Evolutionary conservation across 1,140 invertebrate genomes (phyloP).

Genomic region (Bombus vancouverensis): DNA sequence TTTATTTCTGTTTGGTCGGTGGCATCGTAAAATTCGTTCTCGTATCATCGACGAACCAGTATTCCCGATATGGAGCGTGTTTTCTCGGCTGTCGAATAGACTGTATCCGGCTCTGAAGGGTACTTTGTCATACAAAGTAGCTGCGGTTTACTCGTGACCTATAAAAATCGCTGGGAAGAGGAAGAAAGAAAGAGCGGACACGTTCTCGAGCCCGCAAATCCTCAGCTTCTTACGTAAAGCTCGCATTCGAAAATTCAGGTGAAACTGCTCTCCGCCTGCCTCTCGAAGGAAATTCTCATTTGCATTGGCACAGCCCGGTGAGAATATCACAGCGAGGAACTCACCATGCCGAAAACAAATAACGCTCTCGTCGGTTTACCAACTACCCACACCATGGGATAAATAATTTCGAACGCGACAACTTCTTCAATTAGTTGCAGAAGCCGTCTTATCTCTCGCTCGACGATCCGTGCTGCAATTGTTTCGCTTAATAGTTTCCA

Average conservation of each 20-base stretch:
- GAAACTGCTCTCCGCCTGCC: neutral
- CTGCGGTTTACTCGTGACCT: constrained; percentile 10
- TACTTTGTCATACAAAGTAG: constrained; percentile 24
- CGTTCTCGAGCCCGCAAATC: neutral
- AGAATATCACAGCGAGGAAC: neutral
- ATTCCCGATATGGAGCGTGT: neutral
- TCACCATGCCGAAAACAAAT: neutral
- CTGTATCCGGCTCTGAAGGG: neutral
- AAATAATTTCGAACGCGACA: constrained; percentile 15
- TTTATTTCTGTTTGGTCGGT: neutral
- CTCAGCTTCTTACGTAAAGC: neutral
- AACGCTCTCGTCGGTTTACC: neutral
- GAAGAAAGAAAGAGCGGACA: neutral
- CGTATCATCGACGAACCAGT: too few species aligned
- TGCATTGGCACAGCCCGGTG: neutral
- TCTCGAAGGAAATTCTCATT: neutral
- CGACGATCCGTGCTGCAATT: neutral
- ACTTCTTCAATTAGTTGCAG: neutral
- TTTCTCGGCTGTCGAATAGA: constrained; percentile 9
- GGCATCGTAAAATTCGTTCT: neutral
- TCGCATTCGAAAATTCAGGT: neutral
- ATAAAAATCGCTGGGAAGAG: constrained; percentile 1
- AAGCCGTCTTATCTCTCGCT: neutral
- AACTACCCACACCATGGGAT: neutral
- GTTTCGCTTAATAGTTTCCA: neutral